These are phyloP conservation scores for Ormia ochracea DNA, from an alignment of 2,888 invertebrate species.

Conservation along the genomic window DNA sequence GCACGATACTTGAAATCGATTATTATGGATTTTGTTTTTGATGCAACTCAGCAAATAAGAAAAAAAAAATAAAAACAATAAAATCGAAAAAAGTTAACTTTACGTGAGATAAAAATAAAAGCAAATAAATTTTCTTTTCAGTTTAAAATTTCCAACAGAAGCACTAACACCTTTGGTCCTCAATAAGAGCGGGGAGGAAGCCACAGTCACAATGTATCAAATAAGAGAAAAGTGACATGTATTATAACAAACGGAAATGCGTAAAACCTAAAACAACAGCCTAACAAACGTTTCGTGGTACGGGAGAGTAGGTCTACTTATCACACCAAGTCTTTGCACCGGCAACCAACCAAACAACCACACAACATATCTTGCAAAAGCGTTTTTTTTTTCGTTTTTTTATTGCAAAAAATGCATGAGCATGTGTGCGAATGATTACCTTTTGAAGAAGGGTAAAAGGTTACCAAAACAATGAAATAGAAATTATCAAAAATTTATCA, in stretches of 20 bases:
- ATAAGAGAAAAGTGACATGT: slow-evolving; percentile 34
- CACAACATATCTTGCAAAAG: no score
- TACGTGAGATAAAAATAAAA: not conserved
- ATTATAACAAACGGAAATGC: slow-evolving; percentile 60
- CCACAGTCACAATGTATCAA: not conserved
- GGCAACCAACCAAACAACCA: not conserved
- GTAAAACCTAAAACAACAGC: slow-evolving; percentile 34
- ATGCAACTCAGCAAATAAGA: not conserved
- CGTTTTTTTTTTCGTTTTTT: not conserved
- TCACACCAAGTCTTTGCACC: not conserved
- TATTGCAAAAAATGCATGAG: slow-evolving; percentile 16
- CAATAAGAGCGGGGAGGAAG: not conserved
- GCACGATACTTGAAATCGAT: slow-evolving; percentile 46
- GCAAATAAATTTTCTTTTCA: not conserved
- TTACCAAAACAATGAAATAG: slow-evolving; percentile 18
- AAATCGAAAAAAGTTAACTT: not conserved
- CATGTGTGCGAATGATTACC: not conserved
- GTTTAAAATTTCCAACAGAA: not conserved
- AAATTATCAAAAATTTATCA: slow-evolving; percentile 53
- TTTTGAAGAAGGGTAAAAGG: slow-evolving; percentile 14
- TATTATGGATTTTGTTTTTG: slow-evolving; percentile 15
- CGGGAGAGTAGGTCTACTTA: slow-evolving; percentile 22
- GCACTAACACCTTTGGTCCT: not conserved
- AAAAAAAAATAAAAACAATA: slow-evolving; percentile 6
- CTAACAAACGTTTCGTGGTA: not conserved